Percentiles rank a stretch among this genome's conserved stretches.
phyloP scores from a whole-genome alignment of 2,888 invertebrate species.

The Caenorhabditis sp. region DNA sequence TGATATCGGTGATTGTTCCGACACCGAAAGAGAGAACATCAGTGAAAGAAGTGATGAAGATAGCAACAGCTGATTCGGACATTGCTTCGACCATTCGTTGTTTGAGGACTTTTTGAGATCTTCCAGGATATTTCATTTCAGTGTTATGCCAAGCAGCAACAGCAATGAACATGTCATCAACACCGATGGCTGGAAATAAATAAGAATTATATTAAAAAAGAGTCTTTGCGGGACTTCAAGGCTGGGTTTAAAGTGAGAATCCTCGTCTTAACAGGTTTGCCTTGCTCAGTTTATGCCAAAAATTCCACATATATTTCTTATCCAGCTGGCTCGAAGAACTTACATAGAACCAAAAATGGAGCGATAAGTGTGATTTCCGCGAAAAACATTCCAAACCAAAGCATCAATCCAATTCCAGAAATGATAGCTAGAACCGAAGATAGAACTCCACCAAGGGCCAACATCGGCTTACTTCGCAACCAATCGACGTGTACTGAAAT shows the following conservation, averaged over 20 bases:
- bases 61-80: conserved; percentile 91
- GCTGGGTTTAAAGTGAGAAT: too few relatives aligned
- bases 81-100: conserved; percentile 87
- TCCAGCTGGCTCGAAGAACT: too few relatives aligned
- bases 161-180: conserved; percentile 95
- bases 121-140: conserved; percentile 72
- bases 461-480: conserved; percentile 80
- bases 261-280: too few relatives aligned
- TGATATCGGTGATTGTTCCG: conserved; percentile 89
- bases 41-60: conserved; percentile 91
- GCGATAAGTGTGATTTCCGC: conserved; percentile 93
- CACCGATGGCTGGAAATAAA: conserved; percentile 83
- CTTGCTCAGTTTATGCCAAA: too few relatives aligned
- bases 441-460: conserved; percentile 87
- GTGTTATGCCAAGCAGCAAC: conserved; percentile 91
- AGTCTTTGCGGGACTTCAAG: too few relatives aligned
- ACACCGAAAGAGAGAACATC: conserved; percentile 86
- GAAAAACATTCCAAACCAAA: conserved; percentile 89
- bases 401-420: conserved; percentile 88
- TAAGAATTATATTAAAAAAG: too few relatives aligned
- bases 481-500: conserved; percentile 63
- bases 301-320: too few relatives aligned
- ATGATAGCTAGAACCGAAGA: conserved; percentile 88
- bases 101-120: conserved; percentile 76
- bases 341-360: conserved; percentile 82